Base-by-base conservation (phyloP, 2,113 vertebrate species). In the Daubentonia madagascariensis region DNA sequence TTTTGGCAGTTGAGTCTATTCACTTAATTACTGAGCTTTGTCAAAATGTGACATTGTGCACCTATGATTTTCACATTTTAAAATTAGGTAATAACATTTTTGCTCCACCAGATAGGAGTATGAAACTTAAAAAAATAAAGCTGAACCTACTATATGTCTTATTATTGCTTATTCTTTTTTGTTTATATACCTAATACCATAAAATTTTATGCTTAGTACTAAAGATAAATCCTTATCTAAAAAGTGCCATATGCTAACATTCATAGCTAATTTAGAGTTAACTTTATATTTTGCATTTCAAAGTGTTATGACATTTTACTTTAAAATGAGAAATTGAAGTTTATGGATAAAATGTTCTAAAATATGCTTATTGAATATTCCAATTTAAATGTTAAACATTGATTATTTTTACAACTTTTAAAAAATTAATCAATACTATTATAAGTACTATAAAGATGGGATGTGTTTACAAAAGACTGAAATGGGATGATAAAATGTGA, bases 71-170 rank as follows among this genome's bases (percentile, higher is more conserved):
- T 92, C 67, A 91, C 11, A 81, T 85, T 91, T 97, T 87, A 85
- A 94, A 93, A 45, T 97, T 35, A 81, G 78, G 61, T 72, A 85
- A 70, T 95, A 88, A 93, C 63, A 89, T 92, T 97, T 97, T 97
- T 84, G 9, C 91, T 86, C 48, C 32, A 97, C 78, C 89, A 95
- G 81, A 94, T 97, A 78, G 76, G 81, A 85, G 57, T 95, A 97
- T 86, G 85, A 97, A 94, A 28, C 85, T 97, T 45, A 93, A 95
- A 96, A 96, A 57, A 87, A 50, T 54, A 65, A 65, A 65, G 13
- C 63, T 65, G 20, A 81, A 76, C 3, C 4, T 54, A 54, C 45
- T 90, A 28, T 87, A 63, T 4, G 10, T 86, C 54, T 95, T 72
- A 43, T 83, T 91, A 86, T 85, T 80, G 28, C 81, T 88, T 95